Conservation (phyloP, 2,888 invertebrate genomes). For the Himalopsyche kuldschensis region DNA sequence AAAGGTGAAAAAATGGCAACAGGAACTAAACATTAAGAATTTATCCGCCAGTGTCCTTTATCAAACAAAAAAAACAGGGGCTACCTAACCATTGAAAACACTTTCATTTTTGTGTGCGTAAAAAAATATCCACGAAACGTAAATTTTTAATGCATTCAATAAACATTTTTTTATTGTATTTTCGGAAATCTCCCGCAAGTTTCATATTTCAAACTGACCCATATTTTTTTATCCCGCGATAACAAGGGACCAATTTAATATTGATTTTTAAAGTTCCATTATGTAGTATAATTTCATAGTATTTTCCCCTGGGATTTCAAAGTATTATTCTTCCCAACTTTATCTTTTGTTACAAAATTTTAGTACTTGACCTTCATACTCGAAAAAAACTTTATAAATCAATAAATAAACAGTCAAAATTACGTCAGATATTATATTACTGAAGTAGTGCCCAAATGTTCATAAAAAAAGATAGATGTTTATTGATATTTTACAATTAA, state of each 20-base stretch:
- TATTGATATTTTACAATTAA: too few relatives aligned
- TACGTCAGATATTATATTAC: too few relatives aligned
- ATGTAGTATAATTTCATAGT: too few relatives aligned
- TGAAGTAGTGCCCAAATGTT: too few relatives aligned
- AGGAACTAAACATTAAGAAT: conserved; percentile 22
- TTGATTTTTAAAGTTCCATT: not conserved
- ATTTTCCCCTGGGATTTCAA: not conserved
- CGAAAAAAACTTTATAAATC: too few relatives aligned
- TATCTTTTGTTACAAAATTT: too few relatives aligned
- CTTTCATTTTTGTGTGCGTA: not conserved
- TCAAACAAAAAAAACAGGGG: not conserved
- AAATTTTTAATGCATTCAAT: conserved; percentile 23
- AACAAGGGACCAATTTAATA: not conserved
- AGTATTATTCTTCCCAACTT: too few relatives aligned
- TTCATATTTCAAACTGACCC: conserved; percentile 31
- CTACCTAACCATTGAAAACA: not conserved
- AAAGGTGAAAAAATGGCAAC: conserved; percentile 19
- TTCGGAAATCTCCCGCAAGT: conserved; percentile 30
- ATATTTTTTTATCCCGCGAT: not conserved
- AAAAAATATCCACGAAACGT: conserved; percentile 12
- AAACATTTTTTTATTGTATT: conserved; percentile 23
- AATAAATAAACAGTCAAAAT: too few relatives aligned
- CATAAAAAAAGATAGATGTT: too few relatives aligned
- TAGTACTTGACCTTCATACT: too few relatives aligned
- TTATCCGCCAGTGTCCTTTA: not conserved